Base-by-base conservation (phyloP, 2,113 vertebrate genomes). In the Thymallus thymallus region DNA sequence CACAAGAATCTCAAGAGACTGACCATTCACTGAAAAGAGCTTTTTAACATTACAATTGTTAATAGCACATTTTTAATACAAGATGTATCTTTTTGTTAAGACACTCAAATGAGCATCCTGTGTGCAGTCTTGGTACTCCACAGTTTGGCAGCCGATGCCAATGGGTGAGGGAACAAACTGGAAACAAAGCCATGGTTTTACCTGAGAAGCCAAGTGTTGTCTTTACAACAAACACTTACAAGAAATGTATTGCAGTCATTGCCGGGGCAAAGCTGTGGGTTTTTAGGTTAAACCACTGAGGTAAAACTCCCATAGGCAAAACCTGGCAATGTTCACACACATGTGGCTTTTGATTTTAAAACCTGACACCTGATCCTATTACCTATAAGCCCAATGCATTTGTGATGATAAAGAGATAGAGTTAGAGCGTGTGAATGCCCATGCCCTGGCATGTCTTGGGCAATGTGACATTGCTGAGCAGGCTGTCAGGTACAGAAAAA, bases 1-100 rank as follows among this genome's bases (percentile, higher is more conserved):
- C 58, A 74, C 30, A 82, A 78, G 58, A 48, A 24, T 9, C 26
- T 29, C 41, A 46, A 63, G 61, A 63, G 61, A 63, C 29, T 10
- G 18, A 32, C 20, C 26, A 66, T 32, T 12, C 30, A 32, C 29
- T 66, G 64, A 66, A 29, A 51, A 41, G 66, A 35, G 66, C 35
- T 46, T 68, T 64, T 46, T 46, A 68, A 68, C 32, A 68, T 22
- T 7, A 46, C 23, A 66, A 66, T 32, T 35, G 64, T 68, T 24
- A 68, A 41, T 45, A 46, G 66, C 9, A 22, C 18, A n/a, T 22
- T 68, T 67, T 67, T 67, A 5, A 22, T 5, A 41, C 20, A 41
- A 20, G n/a, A 35, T 67, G 7, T 10, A 20, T 67, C 30, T 41
- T 32, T 68, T 66, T 66, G 29, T 32, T 66, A 16, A 32, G 26